phyloP scores from a whole-genome alignment of 2,888 invertebrate species.

The Pseudococcus viburni region DNA sequence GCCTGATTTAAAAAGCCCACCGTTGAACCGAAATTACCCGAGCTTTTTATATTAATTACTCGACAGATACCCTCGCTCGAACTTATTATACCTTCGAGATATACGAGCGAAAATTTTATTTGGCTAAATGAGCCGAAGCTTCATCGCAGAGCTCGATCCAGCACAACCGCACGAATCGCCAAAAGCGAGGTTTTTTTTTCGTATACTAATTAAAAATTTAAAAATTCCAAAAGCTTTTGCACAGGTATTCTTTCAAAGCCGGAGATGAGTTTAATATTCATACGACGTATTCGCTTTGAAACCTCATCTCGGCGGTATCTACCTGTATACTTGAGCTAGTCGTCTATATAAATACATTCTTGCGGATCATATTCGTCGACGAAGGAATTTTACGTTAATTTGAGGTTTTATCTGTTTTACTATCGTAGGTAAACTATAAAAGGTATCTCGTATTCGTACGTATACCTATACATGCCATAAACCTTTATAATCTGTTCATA shows the following conservation, averaged over 20 bases:
- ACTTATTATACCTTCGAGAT: background rate
- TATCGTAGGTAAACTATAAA: background rate
- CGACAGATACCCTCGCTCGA: background rate
- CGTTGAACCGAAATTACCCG: background rate
- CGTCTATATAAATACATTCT: conserved; percentile 18
- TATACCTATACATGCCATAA: background rate
- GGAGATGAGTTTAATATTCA: conserved; percentile 9
- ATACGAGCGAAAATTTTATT: background rate
- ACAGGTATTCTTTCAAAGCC: conserved; percentile 1
- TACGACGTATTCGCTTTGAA: background rate
- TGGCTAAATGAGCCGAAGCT: background rate
- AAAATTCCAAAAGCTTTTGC: background rate
- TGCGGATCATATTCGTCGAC: conserved; percentile 8
- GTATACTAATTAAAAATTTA: conserved; percentile 1
- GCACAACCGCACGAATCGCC: background rate
- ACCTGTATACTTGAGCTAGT: background rate
- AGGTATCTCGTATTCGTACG: too few relatives aligned
- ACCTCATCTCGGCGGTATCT: background rate
- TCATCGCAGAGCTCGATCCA: background rate
- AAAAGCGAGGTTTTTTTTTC: background rate
- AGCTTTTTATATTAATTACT: background rate
- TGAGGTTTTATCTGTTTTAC: background rate
- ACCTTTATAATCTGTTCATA: conserved; percentile 14
- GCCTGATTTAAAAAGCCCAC: background rate
- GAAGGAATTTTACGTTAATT: conserved; percentile 18